Evolutionary conservation across 2,888 invertebrate genomes (phyloP), one percentile per base, ranked within the genome.

Genomic region (Synergus laeviventris): DNA sequence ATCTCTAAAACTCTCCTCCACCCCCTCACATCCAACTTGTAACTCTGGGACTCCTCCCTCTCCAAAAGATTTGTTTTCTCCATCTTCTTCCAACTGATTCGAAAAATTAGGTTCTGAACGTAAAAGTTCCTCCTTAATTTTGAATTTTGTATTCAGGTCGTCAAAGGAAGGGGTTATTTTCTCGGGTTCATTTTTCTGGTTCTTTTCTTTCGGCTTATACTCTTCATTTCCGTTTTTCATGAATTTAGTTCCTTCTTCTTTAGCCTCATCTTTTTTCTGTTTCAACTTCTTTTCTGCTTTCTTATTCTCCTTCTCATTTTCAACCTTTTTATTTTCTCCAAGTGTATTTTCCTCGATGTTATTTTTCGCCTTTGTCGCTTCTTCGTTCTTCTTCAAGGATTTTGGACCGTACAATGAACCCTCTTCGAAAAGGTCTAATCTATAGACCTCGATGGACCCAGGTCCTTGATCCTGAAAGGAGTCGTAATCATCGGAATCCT

Each of bases 381-480:
- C 14, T 14, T 24, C 16, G 21, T 66, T 66, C 8, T 66, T 45
- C 16, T 66, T 66, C 61, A 38, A 21, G 11, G 39, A 21, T 24
- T 74, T 74, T 16, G 31, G 18, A 56, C 56, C 76, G 8, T 85
- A 78, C 3, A 85, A 62, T 2, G 81, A 73, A 21, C 79, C 82
- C 61, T 86, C 87, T 39, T 80, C 80, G 18, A 78, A 81, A 31
- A 88, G 83, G 73, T 88, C 86, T 66, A 88, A 79, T 78, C 86
- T 87, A 82, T 88, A 88, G 70, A 88, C 85, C 66, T 88, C 88
- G 5, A 88, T 83, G 7, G 88, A 88, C n/a, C 88, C 87, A 0
- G 88, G 87, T 4, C 88, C 88, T 79, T 88, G 85, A 79, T 88
- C 88, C 80, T 88, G 86, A 39, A 87, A 84, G 45, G 83, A 74